Evolutionary conservation across 2,113 vertebrate genomes (phyloP).

Genomic region (Lathamus discolor): DNA sequence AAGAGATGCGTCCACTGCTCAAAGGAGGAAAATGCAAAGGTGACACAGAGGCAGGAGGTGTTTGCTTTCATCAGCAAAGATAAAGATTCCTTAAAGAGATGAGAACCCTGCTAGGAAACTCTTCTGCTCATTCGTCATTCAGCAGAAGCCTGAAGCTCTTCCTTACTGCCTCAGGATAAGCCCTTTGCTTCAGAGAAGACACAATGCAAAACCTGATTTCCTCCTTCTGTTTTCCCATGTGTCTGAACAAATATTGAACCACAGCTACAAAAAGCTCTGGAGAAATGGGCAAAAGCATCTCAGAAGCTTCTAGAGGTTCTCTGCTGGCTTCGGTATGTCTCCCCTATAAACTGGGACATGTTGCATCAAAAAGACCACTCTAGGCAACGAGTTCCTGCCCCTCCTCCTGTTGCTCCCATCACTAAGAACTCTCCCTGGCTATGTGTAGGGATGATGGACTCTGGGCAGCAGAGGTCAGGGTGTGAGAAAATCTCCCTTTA

Average conservation of each 20-base stretch:
- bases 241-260: not conserved
- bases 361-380: not conserved
- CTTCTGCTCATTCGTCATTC: not conserved
- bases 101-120: not conserved
- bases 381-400: not conserved
- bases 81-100: not conserved
- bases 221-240: not conserved
- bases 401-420: fast-evolving
- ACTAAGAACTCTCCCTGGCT: not conserved
- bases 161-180: not conserved
- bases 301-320: not conserved
- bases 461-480: conserved; percentile 11
- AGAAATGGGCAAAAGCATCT: not conserved
- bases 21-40: not conserved
- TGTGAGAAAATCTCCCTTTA: not conserved
- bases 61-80: not conserved
- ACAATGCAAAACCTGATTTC: not conserved
- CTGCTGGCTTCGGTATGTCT: not conserved
- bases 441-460: not conserved
- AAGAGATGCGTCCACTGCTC: not conserved
- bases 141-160: not conserved
- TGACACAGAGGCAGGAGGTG: not conserved
- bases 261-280: not conserved
- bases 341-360: fast-evolving
- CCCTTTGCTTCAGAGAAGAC: not conserved